Evolutionary conservation across 2,888 invertebrate genomes (phyloP), one percentile per base, ranked within the genome.

Genomic region (Serrognathus titanus): DNA sequence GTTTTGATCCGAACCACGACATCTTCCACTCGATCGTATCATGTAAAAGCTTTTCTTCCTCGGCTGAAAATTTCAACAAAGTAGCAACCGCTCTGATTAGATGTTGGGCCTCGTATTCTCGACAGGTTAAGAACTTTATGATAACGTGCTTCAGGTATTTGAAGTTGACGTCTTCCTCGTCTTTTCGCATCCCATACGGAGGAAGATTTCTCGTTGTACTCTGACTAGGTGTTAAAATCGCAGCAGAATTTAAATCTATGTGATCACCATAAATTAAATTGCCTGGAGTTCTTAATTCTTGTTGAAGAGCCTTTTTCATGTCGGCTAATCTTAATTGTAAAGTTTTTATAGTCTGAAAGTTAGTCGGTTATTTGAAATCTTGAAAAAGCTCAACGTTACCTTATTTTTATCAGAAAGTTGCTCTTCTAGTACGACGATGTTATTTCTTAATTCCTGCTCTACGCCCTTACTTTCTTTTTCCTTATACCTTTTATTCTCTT

Each of bases 101-200:
- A 76, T 96, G 95, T 16, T 93, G 83, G 40, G 95, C 94, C 82
- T 95, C 87, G 36, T 87, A 82, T 77, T 95, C 95, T 61, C 92
- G 83, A 73, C 92, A 89, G 0, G 95, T 95, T 69, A 96, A 83
- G 78, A 96, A 96, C 73, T 94, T 93, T 2, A 96, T 88, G 60
- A 96, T 86, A 62, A 96, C 96, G 79, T 96, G 94, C 73, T 94
- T 95, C 56, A 96, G 81, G 76, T 96, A 96, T 74, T 86, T 85
- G 71, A 90, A 89, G 78, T 90, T 92, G 48, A 91, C 85, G 69
- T 90, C 89, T 58, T 87, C 84, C 66, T 81, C 82, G 61, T 77
- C 76, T 52, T 74, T 71, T 48, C 66, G 66, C 8, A 53, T 51
- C 9, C 51, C 52, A 12, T 51, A 55, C 13, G 49, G 36, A 38